These are phyloP conservation scores for Scaeva pyrastri DNA, from an alignment of 2,888 invertebrate genomes.

Conservation along the genomic window DNA sequence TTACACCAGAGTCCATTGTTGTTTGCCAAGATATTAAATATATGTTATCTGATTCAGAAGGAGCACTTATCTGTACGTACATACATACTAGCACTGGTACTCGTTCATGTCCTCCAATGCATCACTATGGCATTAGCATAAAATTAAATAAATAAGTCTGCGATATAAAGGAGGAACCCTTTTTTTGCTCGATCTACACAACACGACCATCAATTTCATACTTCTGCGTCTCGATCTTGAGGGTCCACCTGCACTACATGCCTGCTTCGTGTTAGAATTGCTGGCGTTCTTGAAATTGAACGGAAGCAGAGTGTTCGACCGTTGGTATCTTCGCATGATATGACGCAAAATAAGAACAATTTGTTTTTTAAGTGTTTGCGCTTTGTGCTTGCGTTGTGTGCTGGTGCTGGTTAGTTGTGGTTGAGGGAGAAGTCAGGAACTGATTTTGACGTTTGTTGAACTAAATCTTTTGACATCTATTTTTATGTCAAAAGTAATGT, in stretches of 20 bases:
- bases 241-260: not conserved
- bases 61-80: constrained; percentile 55
- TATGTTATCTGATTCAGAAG: constrained; percentile 66
- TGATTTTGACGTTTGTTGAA: not conserved
- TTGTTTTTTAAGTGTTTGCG: constrained; percentile 8
- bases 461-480: too few relatives aligned
- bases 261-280: not conserved
- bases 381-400: too few relatives aligned
- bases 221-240: too few relatives aligned
- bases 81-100: too few relatives aligned
- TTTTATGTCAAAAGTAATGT: too few relatives aligned
- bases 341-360: constrained; percentile 41
- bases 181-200: constrained; percentile 18
- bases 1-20: constrained; percentile 66
- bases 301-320: constrained; percentile 53
- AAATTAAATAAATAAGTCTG: constrained; percentile 65
- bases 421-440: not conserved
- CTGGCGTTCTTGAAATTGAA: constrained; percentile 15
- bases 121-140: constrained; percentile 69
- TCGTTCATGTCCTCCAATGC: constrained; percentile 66
- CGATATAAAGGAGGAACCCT: constrained; percentile 6
- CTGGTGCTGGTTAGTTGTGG: not conserved
- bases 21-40: constrained; percentile 52
- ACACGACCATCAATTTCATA: constrained; percentile 52
- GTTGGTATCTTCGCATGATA: constrained; percentile 53